These are phyloP conservation scores for Caenorhabditis tropicalis DNA, from an alignment of 1,140 invertebrate genomes.

Conservation along the genomic window DNA sequence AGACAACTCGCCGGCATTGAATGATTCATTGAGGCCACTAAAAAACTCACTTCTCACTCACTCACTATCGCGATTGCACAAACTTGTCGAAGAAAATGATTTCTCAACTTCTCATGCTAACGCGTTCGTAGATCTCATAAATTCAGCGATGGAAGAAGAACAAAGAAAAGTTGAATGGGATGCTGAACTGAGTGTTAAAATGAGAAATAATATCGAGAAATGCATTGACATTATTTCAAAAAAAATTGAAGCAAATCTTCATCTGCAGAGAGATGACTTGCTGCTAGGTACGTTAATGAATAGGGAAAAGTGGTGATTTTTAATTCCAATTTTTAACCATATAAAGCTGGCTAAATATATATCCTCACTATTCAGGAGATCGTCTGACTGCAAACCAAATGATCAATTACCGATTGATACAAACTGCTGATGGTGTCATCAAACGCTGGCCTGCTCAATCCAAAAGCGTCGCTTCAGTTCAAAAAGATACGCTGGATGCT, in stretches of 20 bases:
- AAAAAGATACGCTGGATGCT: slow-evolving; percentile 61
- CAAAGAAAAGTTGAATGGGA: slow-evolving; percentile 44
- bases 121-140: slow-evolving; percentile 50
- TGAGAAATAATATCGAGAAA: slow-evolving; percentile 46
- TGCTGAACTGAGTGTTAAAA: slow-evolving; percentile 18
- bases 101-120: slow-evolving; percentile 57
- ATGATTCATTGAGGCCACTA: slow-evolving; percentile 60
- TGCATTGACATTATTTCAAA: slow-evolving; percentile 58
- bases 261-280: slow-evolving; percentile 61
- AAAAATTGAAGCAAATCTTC: slow-evolving; percentile 62
- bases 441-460: slow-evolving; percentile 63
- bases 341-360: slow-evolving; percentile 44
- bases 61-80: slow-evolving; percentile 61
- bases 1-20: slow-evolving; percentile 9
- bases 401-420: slow-evolving; percentile 64
- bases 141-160: slow-evolving; percentile 53
- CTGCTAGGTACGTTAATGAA: slow-evolving; percentile 56
- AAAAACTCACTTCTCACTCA: slow-evolving; percentile 64
- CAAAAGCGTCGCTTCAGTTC: slow-evolving; percentile 62
- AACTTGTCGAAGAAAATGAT: slow-evolving; percentile 60
- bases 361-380: slow-evolving; percentile 60
- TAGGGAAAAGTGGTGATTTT: slow-evolving; percentile 60
- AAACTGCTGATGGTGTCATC: slow-evolving; percentile 60
- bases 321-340: slow-evolving; percentile 56
- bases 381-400: slow-evolving; percentile 59